Percentiles rank a stretch among this genome's conserved stretches.
Evolutionary conservation across 2,888 invertebrate species (phyloP).

Genomic region (Agonopterix arenella): DNA sequence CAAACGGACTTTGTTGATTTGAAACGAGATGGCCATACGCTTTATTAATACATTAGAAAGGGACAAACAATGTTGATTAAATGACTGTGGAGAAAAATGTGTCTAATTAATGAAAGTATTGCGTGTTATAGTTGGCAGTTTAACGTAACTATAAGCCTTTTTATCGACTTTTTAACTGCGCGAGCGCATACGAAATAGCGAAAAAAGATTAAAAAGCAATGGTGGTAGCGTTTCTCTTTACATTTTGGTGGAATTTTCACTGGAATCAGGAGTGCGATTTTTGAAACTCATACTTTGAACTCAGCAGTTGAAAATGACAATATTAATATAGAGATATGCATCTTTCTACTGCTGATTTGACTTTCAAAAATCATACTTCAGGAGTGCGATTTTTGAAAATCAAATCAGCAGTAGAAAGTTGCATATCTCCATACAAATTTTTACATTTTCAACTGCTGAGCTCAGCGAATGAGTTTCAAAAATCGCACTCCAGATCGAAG

Average conservation of each 20-base stretch:
- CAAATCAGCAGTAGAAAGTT: too few species aligned
- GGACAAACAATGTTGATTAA: conserved; percentile 16
- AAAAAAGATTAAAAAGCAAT: background rate
- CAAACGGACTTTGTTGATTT: conserved; percentile 31
- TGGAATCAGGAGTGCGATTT: too few species aligned
- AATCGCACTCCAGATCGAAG: too few species aligned
- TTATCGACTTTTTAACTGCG: background rate
- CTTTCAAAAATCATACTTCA: too few species aligned
- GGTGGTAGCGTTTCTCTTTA: background rate
- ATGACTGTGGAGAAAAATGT: conserved; percentile 26
- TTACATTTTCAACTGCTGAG: too few species aligned
- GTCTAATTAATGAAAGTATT: conserved; percentile 29
- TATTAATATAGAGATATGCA: too few species aligned
- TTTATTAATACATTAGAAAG: conserved; percentile 12
- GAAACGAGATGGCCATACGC: conserved; percentile 25
- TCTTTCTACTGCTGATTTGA: too few species aligned
- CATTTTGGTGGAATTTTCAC: background rate
- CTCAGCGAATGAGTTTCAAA: too few species aligned
- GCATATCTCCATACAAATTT: too few species aligned
- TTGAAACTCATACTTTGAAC: too few species aligned
- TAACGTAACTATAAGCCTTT: background rate
- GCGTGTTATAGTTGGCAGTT: conserved; percentile 14
- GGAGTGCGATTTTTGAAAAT: too few species aligned
- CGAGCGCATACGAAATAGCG: background rate
- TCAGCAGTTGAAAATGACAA: too few species aligned